These are phyloP conservation scores for Collichthys lucidus DNA, from an alignment of 2,113 vertebrate species.

Conservation along the genomic window DNA sequence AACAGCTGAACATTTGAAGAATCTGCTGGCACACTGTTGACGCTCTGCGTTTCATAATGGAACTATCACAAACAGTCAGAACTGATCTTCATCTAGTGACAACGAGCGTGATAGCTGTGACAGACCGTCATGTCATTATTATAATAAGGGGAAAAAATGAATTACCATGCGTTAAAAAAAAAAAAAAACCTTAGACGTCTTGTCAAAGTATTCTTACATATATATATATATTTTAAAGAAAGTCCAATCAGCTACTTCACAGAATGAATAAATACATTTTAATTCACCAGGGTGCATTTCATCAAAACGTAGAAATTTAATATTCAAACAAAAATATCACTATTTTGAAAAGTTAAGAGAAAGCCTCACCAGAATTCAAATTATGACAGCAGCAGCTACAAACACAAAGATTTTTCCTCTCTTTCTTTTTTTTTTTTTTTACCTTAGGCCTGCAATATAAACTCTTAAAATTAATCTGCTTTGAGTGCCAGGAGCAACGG, in stretches of 20 bases:
- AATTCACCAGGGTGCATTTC: conserved; percentile 32
- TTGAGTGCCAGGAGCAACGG: conserved; percentile 34
- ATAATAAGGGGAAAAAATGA: conserved; percentile 39
- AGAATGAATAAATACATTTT: conserved; percentile 53
- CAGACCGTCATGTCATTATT: conserved; percentile 60
- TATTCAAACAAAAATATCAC: conserved; percentile 38
- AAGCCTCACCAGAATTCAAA: conserved; percentile 40
- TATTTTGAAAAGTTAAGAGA: conserved; percentile 38
- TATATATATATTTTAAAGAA: conserved; percentile 31
- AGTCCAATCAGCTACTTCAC: conserved; percentile 52
- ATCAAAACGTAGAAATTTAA: conserved; percentile 25
- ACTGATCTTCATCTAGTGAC: conserved; percentile 59
- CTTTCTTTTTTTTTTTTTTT: conserved; percentile 9
- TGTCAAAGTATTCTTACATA: conserved; percentile 44
- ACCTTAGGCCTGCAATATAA: conserved; percentile 36
- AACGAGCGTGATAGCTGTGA: conserved; percentile 58
- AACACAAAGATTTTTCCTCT: conserved; percentile 28
- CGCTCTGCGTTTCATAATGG: conserved; percentile 48
- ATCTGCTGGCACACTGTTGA: conserved; percentile 62
- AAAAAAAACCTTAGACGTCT: conserved; percentile 41
- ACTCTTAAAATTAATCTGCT: conserved; percentile 51
- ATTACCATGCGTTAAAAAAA: conserved; percentile 53
- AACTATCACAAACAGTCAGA: conserved; percentile 52
- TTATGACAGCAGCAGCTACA: conserved; percentile 37
- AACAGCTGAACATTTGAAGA: conserved; percentile 51